Conservation (phyloP, 1,140 invertebrate species). For the Plectus sambesii region DNA sequence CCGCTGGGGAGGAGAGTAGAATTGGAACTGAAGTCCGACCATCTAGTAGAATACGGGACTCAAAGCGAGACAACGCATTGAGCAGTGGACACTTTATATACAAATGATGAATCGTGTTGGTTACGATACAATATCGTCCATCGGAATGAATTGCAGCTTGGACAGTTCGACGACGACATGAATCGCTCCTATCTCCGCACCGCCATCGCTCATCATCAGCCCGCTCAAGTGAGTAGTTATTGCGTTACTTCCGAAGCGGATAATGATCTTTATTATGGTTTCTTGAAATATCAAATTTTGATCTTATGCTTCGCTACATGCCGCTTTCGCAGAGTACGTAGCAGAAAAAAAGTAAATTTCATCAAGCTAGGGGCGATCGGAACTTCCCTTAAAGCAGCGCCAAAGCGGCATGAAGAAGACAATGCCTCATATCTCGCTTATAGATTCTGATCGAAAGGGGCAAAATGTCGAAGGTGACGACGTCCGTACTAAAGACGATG, state of each 20-base stretch:
- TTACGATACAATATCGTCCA: conserved; percentile 13
- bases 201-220: conserved; percentile 73
- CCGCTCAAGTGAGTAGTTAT: conserved; percentile 63
- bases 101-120: no score
- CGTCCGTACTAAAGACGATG: conserved; percentile 25
- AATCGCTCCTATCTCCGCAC: conserved; percentile 74
- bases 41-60: neutral
- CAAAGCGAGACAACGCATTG: neutral
- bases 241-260: conserved; percentile 18
- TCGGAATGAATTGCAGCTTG: conserved; percentile 52
- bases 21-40: neutral
- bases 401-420: no score
- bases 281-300: conserved; percentile 18
- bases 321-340: no score
- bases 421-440: no score
- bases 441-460: conserved; percentile 62
- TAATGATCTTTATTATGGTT: no score
- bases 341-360: no score
- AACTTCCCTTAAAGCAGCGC: no score
- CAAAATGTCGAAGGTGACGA: conserved; percentile 49
- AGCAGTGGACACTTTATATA: conserved; percentile 9
- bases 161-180: conserved; percentile 82
- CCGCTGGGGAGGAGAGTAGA: neutral
- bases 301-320: no score
- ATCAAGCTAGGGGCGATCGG: no score